Conservation (phyloP, 1,140 invertebrate species). For the Caenorhabditis remanei region DNA sequence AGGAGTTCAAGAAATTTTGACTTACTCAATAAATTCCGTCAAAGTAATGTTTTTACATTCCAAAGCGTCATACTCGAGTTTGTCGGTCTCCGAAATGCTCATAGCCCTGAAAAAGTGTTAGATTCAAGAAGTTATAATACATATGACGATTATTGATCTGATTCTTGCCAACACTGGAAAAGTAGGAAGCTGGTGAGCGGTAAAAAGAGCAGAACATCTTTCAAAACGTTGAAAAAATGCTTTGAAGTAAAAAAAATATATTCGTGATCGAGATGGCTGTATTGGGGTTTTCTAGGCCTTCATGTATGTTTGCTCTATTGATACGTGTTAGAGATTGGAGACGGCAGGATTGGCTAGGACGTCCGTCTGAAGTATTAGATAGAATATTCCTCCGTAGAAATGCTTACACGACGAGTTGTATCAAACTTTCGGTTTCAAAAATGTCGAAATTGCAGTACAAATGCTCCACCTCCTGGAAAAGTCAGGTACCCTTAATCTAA, state of each 20-base stretch:
- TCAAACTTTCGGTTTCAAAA: constrained; percentile 3
- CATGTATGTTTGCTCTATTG: not conserved
- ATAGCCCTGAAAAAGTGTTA: not conserved
- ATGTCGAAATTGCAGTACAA: constrained; percentile 14
- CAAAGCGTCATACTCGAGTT: not conserved
- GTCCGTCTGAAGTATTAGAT: constrained; percentile 16
- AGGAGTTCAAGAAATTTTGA: no score
- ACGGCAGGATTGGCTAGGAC: not conserved
- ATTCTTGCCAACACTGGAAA: no score
- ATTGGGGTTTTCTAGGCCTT: no score
- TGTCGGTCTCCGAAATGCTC: constrained; percentile 8
- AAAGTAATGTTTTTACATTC: constrained; percentile 7
- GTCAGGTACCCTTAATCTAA: constrained; percentile 33
- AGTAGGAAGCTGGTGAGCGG: no score
- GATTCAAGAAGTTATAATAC: not conserved
- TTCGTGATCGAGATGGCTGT: no score
- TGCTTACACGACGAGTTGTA: constrained; percentile 6
- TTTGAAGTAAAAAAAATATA: no score
- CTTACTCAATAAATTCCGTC: not conserved
- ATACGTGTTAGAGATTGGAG: not conserved
- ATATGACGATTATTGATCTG: no score
- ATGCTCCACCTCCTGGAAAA: constrained; percentile 27
- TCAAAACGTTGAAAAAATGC: no score
- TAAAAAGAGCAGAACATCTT: no score
- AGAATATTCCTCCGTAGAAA: not conserved